Base-by-base conservation (phyloP, 2,797 vertebrate genomes). In the Caiman crocodilus region DNA sequence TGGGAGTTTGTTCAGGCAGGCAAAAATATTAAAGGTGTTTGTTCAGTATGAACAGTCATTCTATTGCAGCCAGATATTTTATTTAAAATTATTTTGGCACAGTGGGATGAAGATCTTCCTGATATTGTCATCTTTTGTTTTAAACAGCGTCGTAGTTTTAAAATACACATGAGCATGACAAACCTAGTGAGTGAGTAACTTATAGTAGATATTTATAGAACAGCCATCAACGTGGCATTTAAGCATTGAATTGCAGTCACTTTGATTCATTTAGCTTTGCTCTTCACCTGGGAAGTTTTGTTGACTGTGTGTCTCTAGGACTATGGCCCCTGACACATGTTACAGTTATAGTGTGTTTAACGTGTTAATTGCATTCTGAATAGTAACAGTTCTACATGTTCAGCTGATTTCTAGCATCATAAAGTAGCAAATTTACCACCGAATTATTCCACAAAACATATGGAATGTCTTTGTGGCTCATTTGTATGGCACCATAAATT, bases 151-250 rank as follows among this genome's bases (percentile, higher is more conserved):
- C 11, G 61, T 90, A 57, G 93, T 94, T 94, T 94, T 76, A 50
- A 94, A 91, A 90, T 92, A 87, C 6, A 0, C 32, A 77, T 78
- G 63, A 65, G 84, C 86, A 80, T 92, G 92, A 64, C 73, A 91
- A 91, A 92, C 86, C 86, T 85, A 67, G 84, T 84, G 90, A 56
- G 69, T 87, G 80, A 91, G 73, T 93, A 89, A 94, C 89, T 60
- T 84, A 4, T 23, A 2, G 82, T 6, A 74, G 26, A 3, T 90
- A 79, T 69, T 63, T 71, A 14, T 7, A 30, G 64, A 91, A 56
- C 50, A 12, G 56, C 79, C 60, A 15, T 77, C 57, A 13, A 67
- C 57, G 79, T 80, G 50, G 25, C 60, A 23, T 0, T 71, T 64
- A 82, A 94, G 65, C 61, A 58, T 23, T 55, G 32, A 88, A 79